Conservation (phyloP, 2,797 vertebrate species). For the Tympanoctomys barrerae region DNA sequence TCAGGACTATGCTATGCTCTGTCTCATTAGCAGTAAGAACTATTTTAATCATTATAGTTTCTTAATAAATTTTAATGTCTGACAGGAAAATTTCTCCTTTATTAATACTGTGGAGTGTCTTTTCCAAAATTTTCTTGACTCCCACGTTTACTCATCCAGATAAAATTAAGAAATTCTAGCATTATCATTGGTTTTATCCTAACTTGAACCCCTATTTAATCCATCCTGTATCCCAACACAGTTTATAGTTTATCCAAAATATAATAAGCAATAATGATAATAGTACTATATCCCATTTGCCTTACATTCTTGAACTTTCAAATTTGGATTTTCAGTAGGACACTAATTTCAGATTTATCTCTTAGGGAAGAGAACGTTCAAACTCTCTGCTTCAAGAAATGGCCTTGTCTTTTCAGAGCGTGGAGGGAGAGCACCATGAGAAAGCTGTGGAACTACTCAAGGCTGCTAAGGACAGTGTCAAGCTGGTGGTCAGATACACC, state of each 20-base stretch:
- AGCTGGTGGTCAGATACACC: constrained; percentile 98
- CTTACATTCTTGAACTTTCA: neutral
- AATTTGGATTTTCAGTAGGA: neutral
- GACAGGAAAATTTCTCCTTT: neutral
- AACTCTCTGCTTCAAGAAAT: neutral
- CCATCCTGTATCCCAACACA: neutral
- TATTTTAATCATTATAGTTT: neutral
- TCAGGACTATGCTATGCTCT: neutral
- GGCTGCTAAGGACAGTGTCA: constrained; percentile 97
- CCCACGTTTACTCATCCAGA: neutral
- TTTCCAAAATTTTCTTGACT: neutral
- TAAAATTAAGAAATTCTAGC: neutral
- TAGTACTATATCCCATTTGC: neutral
- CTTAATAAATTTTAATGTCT: neutral
- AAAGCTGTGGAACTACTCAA: constrained; percentile 98
- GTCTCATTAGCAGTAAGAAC: neutral
- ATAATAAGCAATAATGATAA: neutral
- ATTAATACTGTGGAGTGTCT: neutral
- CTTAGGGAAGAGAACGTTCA: neutral
- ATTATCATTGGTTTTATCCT: neutral
- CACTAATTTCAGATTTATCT: neutral
- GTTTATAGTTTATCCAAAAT: neutral
- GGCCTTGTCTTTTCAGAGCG: constrained; percentile 91
- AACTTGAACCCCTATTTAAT: neutral
- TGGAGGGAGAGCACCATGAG: constrained; percentile 99